phyloP scores from a whole-genome alignment of 2,797 vertebrate species.

The Spinus olivaceus region DNA sequence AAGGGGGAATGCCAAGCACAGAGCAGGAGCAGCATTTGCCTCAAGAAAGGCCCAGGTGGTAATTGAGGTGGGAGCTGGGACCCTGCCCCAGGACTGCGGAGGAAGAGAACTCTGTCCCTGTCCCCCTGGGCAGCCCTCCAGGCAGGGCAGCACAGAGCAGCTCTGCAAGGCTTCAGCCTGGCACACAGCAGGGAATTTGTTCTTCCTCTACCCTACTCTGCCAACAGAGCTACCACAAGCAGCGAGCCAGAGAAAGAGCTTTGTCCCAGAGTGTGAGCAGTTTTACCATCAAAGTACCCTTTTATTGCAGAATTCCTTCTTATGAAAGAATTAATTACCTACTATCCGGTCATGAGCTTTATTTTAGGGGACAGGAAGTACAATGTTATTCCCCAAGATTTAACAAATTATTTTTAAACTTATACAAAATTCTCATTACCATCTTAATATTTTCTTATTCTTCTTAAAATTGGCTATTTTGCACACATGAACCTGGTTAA shows the following conservation, averaged over 20 bases:
- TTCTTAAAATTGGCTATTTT: not conserved
- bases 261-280: accelerated
- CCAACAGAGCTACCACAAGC: not conserved
- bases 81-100: accelerated
- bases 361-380: not conserved
- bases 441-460: not conserved
- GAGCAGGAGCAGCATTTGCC: not conserved
- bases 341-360: not conserved
- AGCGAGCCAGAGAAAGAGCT: not conserved
- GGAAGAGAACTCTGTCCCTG: not conserved
- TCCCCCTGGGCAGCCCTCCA: not conserved
- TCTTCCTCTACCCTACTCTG: not conserved
- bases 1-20: not conserved
- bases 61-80: not conserved
- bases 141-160: not conserved
- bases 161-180: not conserved
- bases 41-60: not conserved
- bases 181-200: accelerated
- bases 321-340: not conserved
- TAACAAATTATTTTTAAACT: not conserved
- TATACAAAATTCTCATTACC: not conserved
- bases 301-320: not conserved
- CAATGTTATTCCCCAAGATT: not conserved
- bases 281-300: not conserved
- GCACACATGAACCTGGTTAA: not conserved